phyloP scores from a whole-genome alignment of 2,797 vertebrate species.

The Limosa lapponica region DNA sequence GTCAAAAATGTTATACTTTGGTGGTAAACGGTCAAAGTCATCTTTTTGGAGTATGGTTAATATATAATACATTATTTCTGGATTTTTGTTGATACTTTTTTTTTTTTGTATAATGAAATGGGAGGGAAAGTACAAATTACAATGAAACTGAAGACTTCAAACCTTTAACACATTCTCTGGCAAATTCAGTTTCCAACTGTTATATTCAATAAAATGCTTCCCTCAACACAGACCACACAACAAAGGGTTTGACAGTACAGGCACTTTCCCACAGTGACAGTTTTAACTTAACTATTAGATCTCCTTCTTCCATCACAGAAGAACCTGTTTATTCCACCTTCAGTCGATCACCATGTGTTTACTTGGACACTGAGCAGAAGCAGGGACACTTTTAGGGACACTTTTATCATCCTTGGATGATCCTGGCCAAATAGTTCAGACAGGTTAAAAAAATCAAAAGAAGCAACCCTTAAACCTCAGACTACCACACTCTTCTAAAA shows the following conservation, averaged over 20 bases:
- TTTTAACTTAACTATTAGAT: not conserved
- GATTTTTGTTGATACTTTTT: not conserved
- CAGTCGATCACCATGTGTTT: not conserved
- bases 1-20: not conserved
- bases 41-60: not conserved
- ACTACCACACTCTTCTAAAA: not conserved
- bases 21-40: not conserved
- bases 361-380: conserved; percentile 13
- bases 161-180: not conserved
- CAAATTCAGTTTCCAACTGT: not conserved
- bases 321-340: not conserved
- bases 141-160: not conserved
- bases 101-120: not conserved
- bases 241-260: not conserved
- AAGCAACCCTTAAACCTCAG: not conserved
- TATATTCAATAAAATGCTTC: not conserved
- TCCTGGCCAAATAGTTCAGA: not conserved
- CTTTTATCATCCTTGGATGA: not conserved
- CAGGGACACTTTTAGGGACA: not conserved
- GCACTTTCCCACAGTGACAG: not conserved
- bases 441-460: not conserved
- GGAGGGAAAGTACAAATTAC: not conserved
- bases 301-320: not conserved
- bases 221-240: not conserved
- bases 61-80: not conserved